phyloP scores from a whole-genome alignment of 2,888 invertebrate species.

The Thymelicus acteon region DNA sequence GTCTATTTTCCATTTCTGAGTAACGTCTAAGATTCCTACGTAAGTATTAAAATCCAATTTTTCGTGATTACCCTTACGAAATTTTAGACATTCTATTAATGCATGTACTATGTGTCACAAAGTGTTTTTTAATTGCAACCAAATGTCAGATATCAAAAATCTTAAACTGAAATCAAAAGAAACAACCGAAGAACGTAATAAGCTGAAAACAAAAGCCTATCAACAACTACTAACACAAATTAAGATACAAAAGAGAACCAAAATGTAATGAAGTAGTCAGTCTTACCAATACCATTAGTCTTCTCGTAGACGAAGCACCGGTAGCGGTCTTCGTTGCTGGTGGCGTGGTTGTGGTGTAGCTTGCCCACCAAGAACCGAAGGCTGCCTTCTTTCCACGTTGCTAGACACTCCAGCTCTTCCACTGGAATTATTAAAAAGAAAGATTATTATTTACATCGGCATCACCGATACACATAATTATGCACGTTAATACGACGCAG shows the following conservation, averaged over 20 bases:
- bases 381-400: slow-evolving; percentile 97
- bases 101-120: no score
- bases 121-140: no score
- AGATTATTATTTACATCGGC: no score
- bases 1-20: no score
- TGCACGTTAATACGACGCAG: no score
- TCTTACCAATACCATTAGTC: slow-evolving; percentile 86
- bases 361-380: slow-evolving; percentile 95
- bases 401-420: slow-evolving; percentile 95
- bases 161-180: background rate
- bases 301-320: slow-evolving; percentile 98
- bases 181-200: background rate
- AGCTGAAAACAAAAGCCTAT: slow-evolving; percentile 13
- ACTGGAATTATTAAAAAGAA: slow-evolving; percentile 78
- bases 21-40: no score
- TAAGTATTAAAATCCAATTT: no score
- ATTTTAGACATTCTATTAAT: no score
- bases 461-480: no score
- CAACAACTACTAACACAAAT: slow-evolving; percentile 28
- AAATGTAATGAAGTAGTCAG: slow-evolving; percentile 43
- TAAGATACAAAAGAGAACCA: slow-evolving; percentile 44
- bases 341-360: slow-evolving; percentile 94
- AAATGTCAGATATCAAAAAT: background rate
- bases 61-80: no score
- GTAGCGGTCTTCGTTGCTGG: slow-evolving; percentile 96